phyloP scores from a whole-genome alignment of 2,888 invertebrate genomes.

The Drosophila flavopinicola region DNA sequence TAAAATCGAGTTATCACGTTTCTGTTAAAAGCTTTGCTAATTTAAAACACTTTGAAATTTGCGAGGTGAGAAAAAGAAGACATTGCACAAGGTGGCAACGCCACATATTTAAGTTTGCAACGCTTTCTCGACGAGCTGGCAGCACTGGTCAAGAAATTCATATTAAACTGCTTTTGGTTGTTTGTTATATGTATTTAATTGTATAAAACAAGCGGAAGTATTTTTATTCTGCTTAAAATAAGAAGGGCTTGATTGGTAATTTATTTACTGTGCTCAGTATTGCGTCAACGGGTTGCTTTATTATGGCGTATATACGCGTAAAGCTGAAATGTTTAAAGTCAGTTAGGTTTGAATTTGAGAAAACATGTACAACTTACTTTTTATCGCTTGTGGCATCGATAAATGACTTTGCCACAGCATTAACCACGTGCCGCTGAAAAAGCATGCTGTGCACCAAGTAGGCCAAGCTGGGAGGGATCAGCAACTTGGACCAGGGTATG shows the following conservation, averaged over 20 bases:
- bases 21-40: not conserved
- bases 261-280: conserved; percentile 15
- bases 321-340: conserved; percentile 29
- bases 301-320: conserved; percentile 30
- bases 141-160: not conserved
- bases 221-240: conserved; percentile 14
- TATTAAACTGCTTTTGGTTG: too few species aligned
- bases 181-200: too few species aligned
- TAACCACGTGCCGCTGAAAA: conserved; percentile 27
- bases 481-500: conserved; percentile 53
- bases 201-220: not conserved
- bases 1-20: too few species aligned
- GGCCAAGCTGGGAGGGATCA: conserved; percentile 50
- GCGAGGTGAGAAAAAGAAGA: too few species aligned
- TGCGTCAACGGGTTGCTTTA: conserved; percentile 16
- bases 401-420: conserved; percentile 39
- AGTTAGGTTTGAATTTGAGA: not conserved
- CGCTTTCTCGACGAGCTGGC: not conserved
- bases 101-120: not conserved
- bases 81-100: conserved; percentile 3
- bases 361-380: conserved; percentile 21
- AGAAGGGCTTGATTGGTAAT: conserved; percentile 28
- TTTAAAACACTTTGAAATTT: too few species aligned
- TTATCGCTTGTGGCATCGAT: conserved; percentile 48
- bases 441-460: conserved; percentile 56